Conservation (phyloP, 2,113 vertebrate species). For the Lathamus discolor region DNA sequence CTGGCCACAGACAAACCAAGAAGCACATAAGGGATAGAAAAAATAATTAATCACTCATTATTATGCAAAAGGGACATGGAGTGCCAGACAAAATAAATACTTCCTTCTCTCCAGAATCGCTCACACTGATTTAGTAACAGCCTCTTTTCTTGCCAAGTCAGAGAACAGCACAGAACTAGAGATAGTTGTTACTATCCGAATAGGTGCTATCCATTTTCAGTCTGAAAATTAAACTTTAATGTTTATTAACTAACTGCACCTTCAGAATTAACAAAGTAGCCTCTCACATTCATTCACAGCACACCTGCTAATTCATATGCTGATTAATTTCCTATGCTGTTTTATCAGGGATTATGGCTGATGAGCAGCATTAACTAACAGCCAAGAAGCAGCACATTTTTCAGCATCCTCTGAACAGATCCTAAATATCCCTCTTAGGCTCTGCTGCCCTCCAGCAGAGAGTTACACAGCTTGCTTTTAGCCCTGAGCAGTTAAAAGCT, state of each 20-base stretch:
- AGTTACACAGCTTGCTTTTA: not conserved
- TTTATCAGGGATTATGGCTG: not conserved
- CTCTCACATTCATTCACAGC: not conserved
- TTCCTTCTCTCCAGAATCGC: not conserved
- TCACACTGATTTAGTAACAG: not conserved
- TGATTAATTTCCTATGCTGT: not conserved
- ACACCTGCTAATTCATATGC: not conserved
- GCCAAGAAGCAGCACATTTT: not conserved
- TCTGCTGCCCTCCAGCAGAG: not conserved
- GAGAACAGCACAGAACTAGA: not conserved
- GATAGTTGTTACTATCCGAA: not conserved
- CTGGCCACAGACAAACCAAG: not conserved
- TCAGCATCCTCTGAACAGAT: not conserved
- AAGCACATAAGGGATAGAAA: not conserved
- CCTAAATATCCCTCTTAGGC: not conserved
- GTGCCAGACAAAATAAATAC: conserved; percentile 8
- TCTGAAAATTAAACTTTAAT: not conserved
- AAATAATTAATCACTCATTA: not conserved
- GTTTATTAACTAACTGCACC: not conserved
- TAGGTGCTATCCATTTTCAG: not conserved
- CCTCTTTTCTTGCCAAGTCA: not conserved
- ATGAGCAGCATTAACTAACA: rapidly evolving
- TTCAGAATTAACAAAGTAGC: not conserved
- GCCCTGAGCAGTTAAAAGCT: rapidly evolving
- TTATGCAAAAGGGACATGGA: not conserved